Evolutionary conservation across 2,797 vertebrate genomes (phyloP), one percentile per base, ranked within the genome.

Genomic region (Lycodopsis pacificus): DNA sequence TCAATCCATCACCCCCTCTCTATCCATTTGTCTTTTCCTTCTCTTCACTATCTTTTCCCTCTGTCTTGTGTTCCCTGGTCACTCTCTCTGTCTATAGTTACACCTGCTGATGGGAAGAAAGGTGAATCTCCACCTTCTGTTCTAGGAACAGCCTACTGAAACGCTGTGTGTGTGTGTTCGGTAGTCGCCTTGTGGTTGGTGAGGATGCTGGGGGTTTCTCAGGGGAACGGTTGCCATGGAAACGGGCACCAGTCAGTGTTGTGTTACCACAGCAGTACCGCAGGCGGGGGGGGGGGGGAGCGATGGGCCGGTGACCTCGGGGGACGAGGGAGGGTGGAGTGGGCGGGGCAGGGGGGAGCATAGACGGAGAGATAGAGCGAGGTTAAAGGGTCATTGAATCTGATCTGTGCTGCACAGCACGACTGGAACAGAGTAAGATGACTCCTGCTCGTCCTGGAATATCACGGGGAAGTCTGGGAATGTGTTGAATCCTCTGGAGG

Each of bases 371-470:
- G 36, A 88, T 86, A 89, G 91, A 90, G 61, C 40, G 79, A 95
- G 94, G 95, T 95, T 91, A 93, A 83, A 89, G 93, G 94, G 93
- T 95, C 94, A 93, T 59, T 87, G 87, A 94, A 94, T 94, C 81
- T 85, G 90, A 93, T 93, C 88, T 75, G 88, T 86, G 90, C 88
- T 85, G 79, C 84, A 64, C 84, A 82, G 89, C 78, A 72, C 80
- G 80, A 82, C 81, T 82, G 77, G 65, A 82, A 80, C 69, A 68
- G 75, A 69, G 90, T 82, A 90, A 90, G 81, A 87, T 78, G 87
- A 90, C 69, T 84, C 90, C 72, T 54, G 58, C 86, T 76, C 71
- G 74, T 87, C 73, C 84, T 87, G 85, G 83, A 88, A 76, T 66
- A 83, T 84, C 73, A 59, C 53, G 61, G 76, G 42, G 68, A 69